phyloP scores from a whole-genome alignment of 2,113 vertebrate species.

The Gulo gulo region DNA sequence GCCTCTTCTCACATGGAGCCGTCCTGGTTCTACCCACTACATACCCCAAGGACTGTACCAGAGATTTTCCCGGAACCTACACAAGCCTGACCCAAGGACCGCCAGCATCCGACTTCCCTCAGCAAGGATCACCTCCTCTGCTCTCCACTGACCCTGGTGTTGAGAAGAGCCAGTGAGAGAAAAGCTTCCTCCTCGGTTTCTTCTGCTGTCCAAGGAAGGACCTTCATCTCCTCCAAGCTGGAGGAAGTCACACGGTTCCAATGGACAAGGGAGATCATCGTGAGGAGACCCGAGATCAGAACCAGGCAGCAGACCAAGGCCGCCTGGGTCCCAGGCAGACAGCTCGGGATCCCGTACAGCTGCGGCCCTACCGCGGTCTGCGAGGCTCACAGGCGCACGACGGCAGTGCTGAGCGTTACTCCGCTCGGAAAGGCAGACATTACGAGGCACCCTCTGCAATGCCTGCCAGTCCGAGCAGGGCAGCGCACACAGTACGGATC shows the following conservation, averaged over 20 bases:
- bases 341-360: fast-evolving
- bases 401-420: too few relatives aligned
- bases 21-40: background rate
- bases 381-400: too few relatives aligned
- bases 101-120: background rate
- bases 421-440: background rate
- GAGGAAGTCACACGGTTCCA: background rate
- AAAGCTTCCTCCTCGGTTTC: background rate
- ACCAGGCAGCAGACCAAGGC: background rate
- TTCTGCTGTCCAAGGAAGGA: background rate
- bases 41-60: too few relatives aligned
- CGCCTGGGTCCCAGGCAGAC: background rate
- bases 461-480: too few relatives aligned
- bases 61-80: too few relatives aligned
- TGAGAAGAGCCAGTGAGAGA: too few relatives aligned
- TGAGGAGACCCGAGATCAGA: background rate
- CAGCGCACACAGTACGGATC: too few relatives aligned
- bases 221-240: too few relatives aligned
- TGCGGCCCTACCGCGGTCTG: background rate
- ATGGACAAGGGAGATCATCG: background rate
- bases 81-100: background rate
- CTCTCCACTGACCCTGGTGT: background rate
- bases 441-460: too few relatives aligned
- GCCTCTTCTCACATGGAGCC: background rate
- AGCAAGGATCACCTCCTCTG: background rate